phyloP scores from a whole-genome alignment of 2,888 invertebrate genomes.

The Trichogramma evanescens region DNA sequence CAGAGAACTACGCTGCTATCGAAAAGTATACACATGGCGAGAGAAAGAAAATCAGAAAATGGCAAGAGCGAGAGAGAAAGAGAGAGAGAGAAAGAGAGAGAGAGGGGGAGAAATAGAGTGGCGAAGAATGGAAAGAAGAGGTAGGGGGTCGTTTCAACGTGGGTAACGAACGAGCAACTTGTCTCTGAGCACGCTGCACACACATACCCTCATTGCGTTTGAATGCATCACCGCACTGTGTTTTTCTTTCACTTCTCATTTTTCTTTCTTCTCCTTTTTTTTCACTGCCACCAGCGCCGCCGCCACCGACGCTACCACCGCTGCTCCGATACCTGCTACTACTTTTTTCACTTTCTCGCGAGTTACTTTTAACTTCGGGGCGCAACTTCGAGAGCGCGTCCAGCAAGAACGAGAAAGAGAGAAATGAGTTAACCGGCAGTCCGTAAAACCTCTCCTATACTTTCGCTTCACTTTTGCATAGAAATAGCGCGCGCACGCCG shows the following conservation, averaged over 20 bases:
- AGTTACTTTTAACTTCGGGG: slow-evolving; percentile 36
- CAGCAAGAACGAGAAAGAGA: neutral
- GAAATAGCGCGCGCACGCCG: slow-evolving; percentile 1
- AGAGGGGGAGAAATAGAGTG: too few species aligned
- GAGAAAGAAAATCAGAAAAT: too few species aligned
- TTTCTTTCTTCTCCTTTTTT: slow-evolving; percentile 15
- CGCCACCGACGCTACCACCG: too few species aligned
- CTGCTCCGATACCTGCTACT: too few species aligned
- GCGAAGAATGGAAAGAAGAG: neutral
- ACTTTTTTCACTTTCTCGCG: slow-evolving; percentile 3
- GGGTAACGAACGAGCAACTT: slow-evolving; percentile 19
- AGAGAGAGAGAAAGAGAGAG: too few species aligned
- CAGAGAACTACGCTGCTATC: too few species aligned
- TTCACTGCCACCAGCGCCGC: neutral
- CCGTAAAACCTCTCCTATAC: slow-evolving; percentile 2
- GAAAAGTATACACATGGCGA: too few species aligned
- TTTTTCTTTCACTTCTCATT: slow-evolving; percentile 18
- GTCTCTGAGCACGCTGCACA: slow-evolving; percentile 1
- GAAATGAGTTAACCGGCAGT: neutral
- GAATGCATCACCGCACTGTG: slow-evolving; percentile 9
- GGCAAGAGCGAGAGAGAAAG: too few species aligned
- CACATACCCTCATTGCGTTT: slow-evolving; percentile 7
- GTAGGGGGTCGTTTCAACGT: neutral
- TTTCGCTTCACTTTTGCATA: slow-evolving; percentile 9
- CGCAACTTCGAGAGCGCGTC: neutral